These are phyloP conservation scores for Eleginops maclovinus DNA, from an alignment of 2,113 vertebrate genomes.

Conservation along the genomic window DNA sequence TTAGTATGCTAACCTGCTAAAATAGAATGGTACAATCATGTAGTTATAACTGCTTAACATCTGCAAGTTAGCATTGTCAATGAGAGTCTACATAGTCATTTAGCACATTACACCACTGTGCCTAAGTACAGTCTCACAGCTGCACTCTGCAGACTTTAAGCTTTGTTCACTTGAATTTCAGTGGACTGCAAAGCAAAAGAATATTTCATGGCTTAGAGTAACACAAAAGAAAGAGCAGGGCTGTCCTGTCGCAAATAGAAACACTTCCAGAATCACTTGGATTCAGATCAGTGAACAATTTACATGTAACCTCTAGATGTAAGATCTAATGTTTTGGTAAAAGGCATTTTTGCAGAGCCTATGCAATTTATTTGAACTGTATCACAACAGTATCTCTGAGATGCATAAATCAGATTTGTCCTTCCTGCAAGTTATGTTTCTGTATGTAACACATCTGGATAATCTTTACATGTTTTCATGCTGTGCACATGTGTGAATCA, in stretches of 20 bases:
- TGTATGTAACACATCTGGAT: not conserved
- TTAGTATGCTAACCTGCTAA: not conserved
- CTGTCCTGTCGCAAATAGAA: not conserved
- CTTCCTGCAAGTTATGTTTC: slow-evolving; percentile 4
- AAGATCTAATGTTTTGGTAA: not conserved
- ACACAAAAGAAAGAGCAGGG: not conserved
- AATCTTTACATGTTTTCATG: slow-evolving; percentile 30
- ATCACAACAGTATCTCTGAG: not conserved
- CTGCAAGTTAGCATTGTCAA: not conserved
- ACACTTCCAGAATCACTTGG: not conserved
- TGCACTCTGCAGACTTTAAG: not conserved
- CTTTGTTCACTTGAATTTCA: too few species aligned
- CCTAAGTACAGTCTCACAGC: not conserved
- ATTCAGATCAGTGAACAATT: not conserved
- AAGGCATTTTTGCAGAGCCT: not conserved
- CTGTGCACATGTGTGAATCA: slow-evolving; percentile 14
- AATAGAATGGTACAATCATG: not conserved
- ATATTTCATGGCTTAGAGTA: not conserved
- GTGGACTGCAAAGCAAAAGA: too few species aligned
- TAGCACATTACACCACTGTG: not conserved
- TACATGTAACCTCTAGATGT: not conserved
- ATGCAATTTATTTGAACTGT: not conserved
- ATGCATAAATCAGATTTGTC: slow-evolving; percentile 3
- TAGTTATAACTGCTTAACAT: not conserved
- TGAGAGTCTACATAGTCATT: not conserved